Evolutionary conservation across 2,797 vertebrate species (phyloP).

Genomic region (Thaleichthys pacificus): DNA sequence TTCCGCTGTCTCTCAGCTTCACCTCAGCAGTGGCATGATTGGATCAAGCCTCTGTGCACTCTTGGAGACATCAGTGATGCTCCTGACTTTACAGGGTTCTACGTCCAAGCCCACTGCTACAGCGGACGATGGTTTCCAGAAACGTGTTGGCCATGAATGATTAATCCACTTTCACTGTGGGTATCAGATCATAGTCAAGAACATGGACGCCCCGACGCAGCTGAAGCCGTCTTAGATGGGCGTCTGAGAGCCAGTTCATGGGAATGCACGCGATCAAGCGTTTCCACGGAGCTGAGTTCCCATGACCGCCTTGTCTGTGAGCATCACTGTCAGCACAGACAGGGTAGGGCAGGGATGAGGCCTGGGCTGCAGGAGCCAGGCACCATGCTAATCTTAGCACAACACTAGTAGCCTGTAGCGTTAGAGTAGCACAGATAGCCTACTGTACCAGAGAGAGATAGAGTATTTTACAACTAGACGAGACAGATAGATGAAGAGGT

Average conservation of each 20-base stretch:
- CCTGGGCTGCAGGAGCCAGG: not conserved
- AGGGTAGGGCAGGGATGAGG: not conserved
- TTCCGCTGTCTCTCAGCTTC: too few relatives aligned
- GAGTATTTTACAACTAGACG: too few relatives aligned
- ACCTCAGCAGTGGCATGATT: too few relatives aligned
- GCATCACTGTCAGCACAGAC: constrained; percentile 4
- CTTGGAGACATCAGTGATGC: too few relatives aligned
- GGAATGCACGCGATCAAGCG: not conserved
- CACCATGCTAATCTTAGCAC: too few relatives aligned
- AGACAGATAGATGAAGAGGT: too few relatives aligned
- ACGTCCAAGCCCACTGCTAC: not conserved
- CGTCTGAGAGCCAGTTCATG: not conserved
- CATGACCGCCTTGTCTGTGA: constrained; percentile 25
- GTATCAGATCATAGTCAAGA: not conserved
- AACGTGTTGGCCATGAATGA: not conserved
- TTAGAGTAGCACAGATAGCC: too few relatives aligned
- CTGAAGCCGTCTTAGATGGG: not conserved
- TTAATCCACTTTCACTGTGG: not conserved
- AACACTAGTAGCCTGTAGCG: too few relatives aligned
- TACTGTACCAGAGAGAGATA: too few relatives aligned
- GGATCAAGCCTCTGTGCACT: too few relatives aligned
- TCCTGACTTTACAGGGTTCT: not conserved
- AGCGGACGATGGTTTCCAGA: not conserved
- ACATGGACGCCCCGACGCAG: not conserved
- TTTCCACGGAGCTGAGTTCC: constrained; percentile 7